Evolutionary conservation across 2,888 invertebrate genomes (phyloP).

Genomic region (Drosophila ezoana): DNA sequence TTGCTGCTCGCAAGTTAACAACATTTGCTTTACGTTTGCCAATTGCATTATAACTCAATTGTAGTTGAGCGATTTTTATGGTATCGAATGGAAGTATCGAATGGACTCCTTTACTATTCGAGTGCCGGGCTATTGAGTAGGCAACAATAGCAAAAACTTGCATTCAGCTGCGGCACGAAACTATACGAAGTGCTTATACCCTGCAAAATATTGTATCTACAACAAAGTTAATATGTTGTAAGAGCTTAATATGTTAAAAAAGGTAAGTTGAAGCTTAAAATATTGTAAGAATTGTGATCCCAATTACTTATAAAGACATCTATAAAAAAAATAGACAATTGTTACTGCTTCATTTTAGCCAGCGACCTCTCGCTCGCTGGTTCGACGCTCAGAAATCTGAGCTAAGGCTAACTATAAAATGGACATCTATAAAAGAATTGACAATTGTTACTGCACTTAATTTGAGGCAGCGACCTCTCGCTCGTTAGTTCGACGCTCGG

Average conservation of each 20-base stretch:
- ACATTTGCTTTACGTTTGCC: conserved; percentile 78
- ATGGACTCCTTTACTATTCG: conserved; percentile 32
- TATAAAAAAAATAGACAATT: too few relatives aligned
- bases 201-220: not conserved
- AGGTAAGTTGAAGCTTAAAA: not conserved
- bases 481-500: too few relatives aligned
- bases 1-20: conserved; percentile 75
- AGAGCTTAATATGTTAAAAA: not conserved
- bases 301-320: too few relatives aligned
- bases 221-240: not conserved
- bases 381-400: too few relatives aligned
- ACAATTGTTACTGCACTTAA: too few relatives aligned
- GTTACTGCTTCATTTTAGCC: too few relatives aligned
- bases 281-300: not conserved
- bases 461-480: too few relatives aligned
- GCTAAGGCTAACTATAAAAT: too few relatives aligned
- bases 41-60: conserved; percentile 82
- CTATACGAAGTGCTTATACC: conserved; percentile 1
- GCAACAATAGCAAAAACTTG: conserved; percentile 21
- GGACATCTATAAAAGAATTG: too few relatives aligned
- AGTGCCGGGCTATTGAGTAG: conserved; percentile 36
- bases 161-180: conserved; percentile 4
- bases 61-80: conserved; percentile 74
- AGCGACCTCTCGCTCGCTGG: too few relatives aligned
- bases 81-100: conserved; percentile 50